Evolutionary conservation across 1,140 invertebrate genomes (phyloP), one percentile per base, ranked within the genome.

Genomic region (Drosophila saltans): DNA sequence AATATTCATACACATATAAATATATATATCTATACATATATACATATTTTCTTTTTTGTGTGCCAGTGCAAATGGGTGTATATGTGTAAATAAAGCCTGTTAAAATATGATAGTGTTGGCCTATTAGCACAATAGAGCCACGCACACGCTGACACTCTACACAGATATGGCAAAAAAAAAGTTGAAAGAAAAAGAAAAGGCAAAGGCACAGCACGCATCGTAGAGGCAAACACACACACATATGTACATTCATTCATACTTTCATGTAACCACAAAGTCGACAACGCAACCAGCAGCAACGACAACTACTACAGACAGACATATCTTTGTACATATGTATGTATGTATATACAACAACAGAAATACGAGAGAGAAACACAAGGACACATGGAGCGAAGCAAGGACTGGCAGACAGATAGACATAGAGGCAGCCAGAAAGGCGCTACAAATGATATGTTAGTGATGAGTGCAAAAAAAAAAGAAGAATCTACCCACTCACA

Each of bases 31-130:
- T 45, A 11, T 45, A 45, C 8, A 7, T 26, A 24, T 24, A 33
- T 28, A 7, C 7, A 1, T n/a, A 7, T 70, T 66, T 67, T 74
- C n/a, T 73, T 45, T 66, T 45, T n/a, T 69, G 16, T 28, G 26
- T 26, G 61, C 57, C 61, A n/a, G 58, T 63, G 63, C 21, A 28
- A 16, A 36, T 36, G 33, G 33, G 72, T 61, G 36, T 3, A 43
- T 64, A 40, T 66, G 69, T 88, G 84, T 80, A 84, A 86, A 83
- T 88, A 89, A 78, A 80, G 89, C 73, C 84, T 89, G 84, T 89
- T 88, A 89, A 88, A 88, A 88, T 88, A 83, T 85, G 84, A 88
- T 89, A 88, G 80, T 80, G 81, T 71, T 88, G 80, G 77, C 16
- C 84, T 89, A 88, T 88, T 88, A 88, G 84, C 74, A 88, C 84